A percentile compares a stretch with the other conserved stretches of the same genome.
Conservation (phyloP, 2,888 invertebrate species). For the Habroteleia sp. region DNA sequence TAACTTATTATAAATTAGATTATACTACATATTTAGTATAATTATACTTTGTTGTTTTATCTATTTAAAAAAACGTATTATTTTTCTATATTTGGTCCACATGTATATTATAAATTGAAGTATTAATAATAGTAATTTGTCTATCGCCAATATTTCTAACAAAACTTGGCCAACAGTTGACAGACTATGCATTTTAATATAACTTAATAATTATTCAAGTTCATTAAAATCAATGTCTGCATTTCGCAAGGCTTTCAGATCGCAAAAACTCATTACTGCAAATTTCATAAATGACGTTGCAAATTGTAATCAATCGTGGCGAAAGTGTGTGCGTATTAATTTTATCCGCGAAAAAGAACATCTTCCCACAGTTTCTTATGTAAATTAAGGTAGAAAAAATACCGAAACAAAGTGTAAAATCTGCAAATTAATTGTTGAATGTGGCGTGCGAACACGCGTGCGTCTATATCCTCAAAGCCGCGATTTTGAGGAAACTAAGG, state of each 20-base stretch:
- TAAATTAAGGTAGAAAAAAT: slow-evolving; percentile 39
- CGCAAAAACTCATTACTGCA: slow-evolving; percentile 8
- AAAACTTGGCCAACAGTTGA: too few species aligned
- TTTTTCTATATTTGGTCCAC: too few species aligned
- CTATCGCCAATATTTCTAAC: too few species aligned
- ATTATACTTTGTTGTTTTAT: too few species aligned
- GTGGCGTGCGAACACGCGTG: slow-evolving; percentile 68
- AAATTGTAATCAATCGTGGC: slow-evolving; percentile 32
- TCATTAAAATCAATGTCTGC: slow-evolving; percentile 3
- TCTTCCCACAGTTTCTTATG: slow-evolving; percentile 61
- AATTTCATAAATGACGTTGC: slow-evolving; percentile 21
- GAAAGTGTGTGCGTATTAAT: slow-evolving; percentile 55
- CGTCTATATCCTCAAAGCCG: slow-evolving; percentile 20
- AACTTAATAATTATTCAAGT: neutral
- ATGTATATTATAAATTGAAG: too few species aligned
- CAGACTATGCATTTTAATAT: too few species aligned
- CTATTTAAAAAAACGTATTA: too few species aligned
- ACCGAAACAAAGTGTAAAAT: slow-evolving; percentile 42
- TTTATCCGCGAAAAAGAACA: slow-evolving; percentile 24
- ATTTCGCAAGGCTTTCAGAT: neutral
- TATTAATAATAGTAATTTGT: too few species aligned
- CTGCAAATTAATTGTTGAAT: slow-evolving; percentile 58
- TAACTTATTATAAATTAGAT: too few species aligned
- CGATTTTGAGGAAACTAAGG: slow-evolving; percentile 46
- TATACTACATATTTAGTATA: too few species aligned